These are phyloP conservation scores for Rhombomys opimus DNA, from an alignment of 2,113 vertebrate genomes.

Conservation along the genomic window DNA sequence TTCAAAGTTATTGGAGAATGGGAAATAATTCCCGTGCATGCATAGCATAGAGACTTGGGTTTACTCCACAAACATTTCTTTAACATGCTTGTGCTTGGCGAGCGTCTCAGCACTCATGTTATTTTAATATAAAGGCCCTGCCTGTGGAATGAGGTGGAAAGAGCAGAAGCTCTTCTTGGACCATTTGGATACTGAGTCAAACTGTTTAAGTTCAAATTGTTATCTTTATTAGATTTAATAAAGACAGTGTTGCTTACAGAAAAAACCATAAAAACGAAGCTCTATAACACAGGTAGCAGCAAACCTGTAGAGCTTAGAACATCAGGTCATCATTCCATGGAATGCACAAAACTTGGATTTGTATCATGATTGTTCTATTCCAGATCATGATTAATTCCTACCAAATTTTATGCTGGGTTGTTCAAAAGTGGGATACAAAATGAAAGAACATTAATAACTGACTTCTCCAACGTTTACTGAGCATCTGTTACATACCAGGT, in stretches of 20 bases:
- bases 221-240: not conserved
- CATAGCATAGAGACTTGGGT: not conserved
- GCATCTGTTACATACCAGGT: too few relatives aligned
- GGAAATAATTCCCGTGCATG: not conserved
- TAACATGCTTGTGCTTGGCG: not conserved
- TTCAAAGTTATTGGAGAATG: not conserved
- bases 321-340: too few relatives aligned
- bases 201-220: not conserved
- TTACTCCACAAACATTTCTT: not conserved
- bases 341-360: not conserved
- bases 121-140: not conserved
- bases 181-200: not conserved
- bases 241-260: not conserved
- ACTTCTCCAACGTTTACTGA: fast-evolving
- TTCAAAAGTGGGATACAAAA: not conserved
- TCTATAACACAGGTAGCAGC: not conserved
- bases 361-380: not conserved
- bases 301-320: not conserved
- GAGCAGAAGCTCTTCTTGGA: not conserved
- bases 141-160: not conserved
- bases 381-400: too few relatives aligned
- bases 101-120: too few relatives aligned
- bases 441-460: not conserved
- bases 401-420: not conserved
- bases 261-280: not conserved